Conservation (phyloP, 2,797 vertebrate genomes). For the Pipistrellus pipistrellus region DNA sequence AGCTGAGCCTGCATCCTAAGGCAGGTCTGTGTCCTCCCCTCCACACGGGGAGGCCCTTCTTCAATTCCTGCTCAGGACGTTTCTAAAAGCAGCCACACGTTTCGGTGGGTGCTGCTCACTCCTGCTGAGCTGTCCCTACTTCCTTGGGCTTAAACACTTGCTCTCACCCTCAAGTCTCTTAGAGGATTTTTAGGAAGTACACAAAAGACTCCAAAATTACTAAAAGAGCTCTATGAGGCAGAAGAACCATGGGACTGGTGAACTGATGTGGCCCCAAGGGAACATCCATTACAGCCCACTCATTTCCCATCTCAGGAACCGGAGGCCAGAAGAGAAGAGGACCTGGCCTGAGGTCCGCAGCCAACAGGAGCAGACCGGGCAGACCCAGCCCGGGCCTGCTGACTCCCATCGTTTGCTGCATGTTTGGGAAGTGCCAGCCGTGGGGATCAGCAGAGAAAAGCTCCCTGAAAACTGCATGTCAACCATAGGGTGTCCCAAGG, state of each 20-base stretch:
- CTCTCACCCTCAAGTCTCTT: background rate
- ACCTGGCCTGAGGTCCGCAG: background rate
- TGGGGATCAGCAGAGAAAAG: background rate
- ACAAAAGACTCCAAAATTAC: background rate
- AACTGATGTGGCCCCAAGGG: background rate
- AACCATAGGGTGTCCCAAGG: background rate
- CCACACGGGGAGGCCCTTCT: accelerated
- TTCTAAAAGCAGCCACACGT: background rate
- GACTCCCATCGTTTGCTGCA: background rate
- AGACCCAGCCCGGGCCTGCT: background rate
- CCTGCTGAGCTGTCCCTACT: background rate
- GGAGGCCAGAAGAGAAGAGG: background rate
- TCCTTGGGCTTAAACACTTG: background rate
- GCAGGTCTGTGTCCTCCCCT: accelerated
- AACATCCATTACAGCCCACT: background rate
- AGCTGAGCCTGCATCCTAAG: background rate
- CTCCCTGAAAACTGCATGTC: background rate
- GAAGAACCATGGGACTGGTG: background rate
- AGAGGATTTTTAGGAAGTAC: background rate
- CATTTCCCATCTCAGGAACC: background rate
- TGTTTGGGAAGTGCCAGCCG: background rate
- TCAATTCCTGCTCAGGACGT: background rate
- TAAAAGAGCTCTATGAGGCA: background rate
- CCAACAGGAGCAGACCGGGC: background rate
- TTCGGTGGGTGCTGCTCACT: background rate